phyloP scores from a whole-genome alignment of 2,888 invertebrate genomes.

The Ormyrus nitidulus region DNA sequence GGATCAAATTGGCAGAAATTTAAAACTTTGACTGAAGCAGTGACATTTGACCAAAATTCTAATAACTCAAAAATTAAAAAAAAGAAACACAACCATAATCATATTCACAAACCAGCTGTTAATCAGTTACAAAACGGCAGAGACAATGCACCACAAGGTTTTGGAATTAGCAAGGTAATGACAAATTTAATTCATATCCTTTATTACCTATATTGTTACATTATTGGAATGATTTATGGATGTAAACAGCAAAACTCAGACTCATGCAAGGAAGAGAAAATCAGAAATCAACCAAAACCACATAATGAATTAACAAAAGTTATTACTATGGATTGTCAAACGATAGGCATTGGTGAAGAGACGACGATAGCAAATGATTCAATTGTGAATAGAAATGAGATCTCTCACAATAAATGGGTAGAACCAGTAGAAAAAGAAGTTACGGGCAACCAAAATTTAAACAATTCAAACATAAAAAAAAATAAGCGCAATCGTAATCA shows the following conservation, averaged over 20 bases:
- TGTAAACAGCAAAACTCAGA: slow-evolving; percentile 4
- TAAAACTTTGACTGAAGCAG: slow-evolving; percentile 59
- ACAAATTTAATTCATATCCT: slow-evolving; percentile 16
- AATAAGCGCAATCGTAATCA: slow-evolving; percentile 39
- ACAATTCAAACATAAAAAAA: no score
- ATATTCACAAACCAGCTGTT: not conserved
- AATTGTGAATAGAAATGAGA: slow-evolving; percentile 88
- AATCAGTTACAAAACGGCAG: no score
- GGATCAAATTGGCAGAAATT: slow-evolving; percentile 71
- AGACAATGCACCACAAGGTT: slow-evolving; percentile 16
- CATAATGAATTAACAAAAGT: slow-evolving; percentile 77
- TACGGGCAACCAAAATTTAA: no score
- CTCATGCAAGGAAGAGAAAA: not conserved
- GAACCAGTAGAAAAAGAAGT: slow-evolving; percentile 82
- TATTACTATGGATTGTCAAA: slow-evolving; percentile 95
- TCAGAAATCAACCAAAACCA: not conserved
- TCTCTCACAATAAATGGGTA: slow-evolving; percentile 91
- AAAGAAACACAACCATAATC: slow-evolving; percentile 50
- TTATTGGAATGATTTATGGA: slow-evolving; percentile 34
- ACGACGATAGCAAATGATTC: slow-evolving; percentile 91
- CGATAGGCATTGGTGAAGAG: slow-evolving; percentile 93
- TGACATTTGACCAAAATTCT: slow-evolving; percentile 44
- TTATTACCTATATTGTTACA: not conserved
- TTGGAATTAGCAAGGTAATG: slow-evolving; percentile 39
- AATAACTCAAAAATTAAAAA: slow-evolving; percentile 52